These are phyloP conservation scores for Hetaerina titia DNA, from an alignment of 2,888 invertebrate genomes.

Conservation along the genomic window DNA sequence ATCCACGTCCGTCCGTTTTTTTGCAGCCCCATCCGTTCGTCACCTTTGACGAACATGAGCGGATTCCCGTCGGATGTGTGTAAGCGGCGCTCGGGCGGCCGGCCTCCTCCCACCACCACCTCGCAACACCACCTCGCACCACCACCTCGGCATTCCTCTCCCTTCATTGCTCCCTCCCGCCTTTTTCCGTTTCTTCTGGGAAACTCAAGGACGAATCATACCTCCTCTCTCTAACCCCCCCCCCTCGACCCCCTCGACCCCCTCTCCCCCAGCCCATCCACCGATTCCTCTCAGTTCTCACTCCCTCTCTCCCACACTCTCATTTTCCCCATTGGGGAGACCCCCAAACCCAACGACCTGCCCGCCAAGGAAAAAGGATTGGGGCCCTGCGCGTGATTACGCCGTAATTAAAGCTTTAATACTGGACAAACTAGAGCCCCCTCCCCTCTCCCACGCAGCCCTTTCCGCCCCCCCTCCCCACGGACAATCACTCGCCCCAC, in stretches of 20 bases:
- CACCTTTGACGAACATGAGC: too few relatives aligned
- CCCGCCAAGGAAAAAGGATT: neutral
- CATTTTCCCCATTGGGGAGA: too few relatives aligned
- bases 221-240: neutral
- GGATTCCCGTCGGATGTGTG: too few relatives aligned
- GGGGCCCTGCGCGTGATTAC: conserved; percentile 21
- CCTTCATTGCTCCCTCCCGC: neutral
- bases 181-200: neutral
- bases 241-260: neutral
- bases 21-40: neutral
- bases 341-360: neutral
- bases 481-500: neutral
- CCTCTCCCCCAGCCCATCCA: neutral
- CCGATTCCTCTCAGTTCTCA: neutral
- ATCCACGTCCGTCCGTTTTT: neutral
- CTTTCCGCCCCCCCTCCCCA: neutral
- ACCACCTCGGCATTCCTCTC: neutral
- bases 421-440: conserved; percentile 41
- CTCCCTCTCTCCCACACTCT: neutral
- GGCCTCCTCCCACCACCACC: neutral
- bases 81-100: neutral
- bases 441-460: neutral
- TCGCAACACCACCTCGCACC: neutral
- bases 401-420: conserved; percentile 57
- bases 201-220: conserved; percentile 51